Base-by-base conservation (phyloP, 1,140 invertebrate genomes). In the Battus philenor region DNA sequence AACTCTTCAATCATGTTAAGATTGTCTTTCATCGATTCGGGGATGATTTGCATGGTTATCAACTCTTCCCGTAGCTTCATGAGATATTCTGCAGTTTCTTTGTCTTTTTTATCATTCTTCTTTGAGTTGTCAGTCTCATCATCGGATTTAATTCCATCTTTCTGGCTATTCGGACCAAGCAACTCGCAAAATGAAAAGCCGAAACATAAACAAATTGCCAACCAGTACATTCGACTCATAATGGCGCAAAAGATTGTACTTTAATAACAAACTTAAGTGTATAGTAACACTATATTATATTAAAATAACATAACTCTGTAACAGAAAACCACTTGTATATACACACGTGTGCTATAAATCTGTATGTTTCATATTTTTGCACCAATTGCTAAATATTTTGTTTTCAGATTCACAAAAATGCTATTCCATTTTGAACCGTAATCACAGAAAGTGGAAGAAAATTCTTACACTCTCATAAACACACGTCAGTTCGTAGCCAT, bases 241-340 rank as follows among this genome's bases (percentile, higher is more conserved):
- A 63, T 44, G 17, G 17, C 17, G 41, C 8, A 31, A 43, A 47
- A 13, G 13, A 30, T 46, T 20, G 11, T 57, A 48, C 30, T 29
- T 20, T 41, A 58, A 43, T 16, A 59, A 20, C 51, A 27, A 39
- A 61, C 58, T 79, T 77, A 78, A 71, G 75, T 79, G 75, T 79
- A 69, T n/a, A 65, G 49, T n/a, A n/a, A n/a, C n/a, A n/a, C n/a
- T n/a, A n/a, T n/a, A n/a, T n/a, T n/a, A n/a, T n/a, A n/a, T n/a
- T n/a, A n/a, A n/a, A n/a, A n/a, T n/a, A n/a, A n/a, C n/a, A n/a
- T n/a, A n/a, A n/a, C n/a, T n/a, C n/a, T n/a, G n/a, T n/a, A n/a
- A n/a, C n/a, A n/a, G n/a, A 22, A 24, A 18, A 47, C 68, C 67
- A 60, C 24, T 72, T 50, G 50, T 22, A 45, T 51, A 31, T 47